phyloP scores from a whole-genome alignment of 53 echinoderm and acorn worm genomes.

The Hippasteria phrygiana region DNA sequence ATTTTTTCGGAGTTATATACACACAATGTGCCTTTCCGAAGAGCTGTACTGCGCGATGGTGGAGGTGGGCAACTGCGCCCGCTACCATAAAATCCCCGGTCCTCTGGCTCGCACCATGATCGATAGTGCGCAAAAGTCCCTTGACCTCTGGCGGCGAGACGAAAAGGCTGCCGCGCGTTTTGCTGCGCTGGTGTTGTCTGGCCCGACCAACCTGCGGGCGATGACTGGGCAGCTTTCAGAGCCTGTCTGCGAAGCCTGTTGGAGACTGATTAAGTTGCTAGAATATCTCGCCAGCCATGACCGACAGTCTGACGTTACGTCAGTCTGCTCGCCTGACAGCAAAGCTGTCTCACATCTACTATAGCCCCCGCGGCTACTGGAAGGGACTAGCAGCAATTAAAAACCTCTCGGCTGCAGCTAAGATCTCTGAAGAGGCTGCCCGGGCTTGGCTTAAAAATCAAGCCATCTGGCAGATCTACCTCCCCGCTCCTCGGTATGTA shows the following conservation, averaged over 20 bases:
- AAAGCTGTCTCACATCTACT: constrained; percentile 3
- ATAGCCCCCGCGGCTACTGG: constrained; percentile 40
- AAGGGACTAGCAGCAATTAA: constrained; percentile 40
- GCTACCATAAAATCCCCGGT: constrained; percentile 35
- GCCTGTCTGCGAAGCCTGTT: constrained; percentile 12
- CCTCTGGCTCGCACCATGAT: constrained; percentile 18
- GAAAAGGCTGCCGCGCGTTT: background rate
- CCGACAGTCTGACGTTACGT: background rate
- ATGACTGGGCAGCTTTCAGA: background rate
- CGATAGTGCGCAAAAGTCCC: background rate
- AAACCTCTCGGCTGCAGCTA: constrained; percentile 1
- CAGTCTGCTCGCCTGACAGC: constrained; percentile 3
- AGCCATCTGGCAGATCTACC: too few species aligned
- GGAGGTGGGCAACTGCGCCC: constrained; percentile 21
- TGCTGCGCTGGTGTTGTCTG: background rate
- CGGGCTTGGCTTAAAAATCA: constrained; percentile 21
- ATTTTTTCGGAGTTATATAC: constrained; percentile 26
- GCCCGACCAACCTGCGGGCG: constrained; percentile 3
- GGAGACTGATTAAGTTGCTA: constrained; percentile 31
- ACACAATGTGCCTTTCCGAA: too few species aligned
- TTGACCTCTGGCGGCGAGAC: background rate
- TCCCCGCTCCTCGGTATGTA: too few species aligned
- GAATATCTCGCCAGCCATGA: constrained; percentile 26
- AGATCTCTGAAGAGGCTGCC: constrained; percentile 31
- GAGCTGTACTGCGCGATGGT: constrained; percentile 35